A percentile compares a stretch with the other conserved stretches of the same genome.
These are phyloP conservation scores for Perizoma flavofasciatum DNA, from an alignment of 2,888 invertebrate species.

Conservation along the genomic window DNA sequence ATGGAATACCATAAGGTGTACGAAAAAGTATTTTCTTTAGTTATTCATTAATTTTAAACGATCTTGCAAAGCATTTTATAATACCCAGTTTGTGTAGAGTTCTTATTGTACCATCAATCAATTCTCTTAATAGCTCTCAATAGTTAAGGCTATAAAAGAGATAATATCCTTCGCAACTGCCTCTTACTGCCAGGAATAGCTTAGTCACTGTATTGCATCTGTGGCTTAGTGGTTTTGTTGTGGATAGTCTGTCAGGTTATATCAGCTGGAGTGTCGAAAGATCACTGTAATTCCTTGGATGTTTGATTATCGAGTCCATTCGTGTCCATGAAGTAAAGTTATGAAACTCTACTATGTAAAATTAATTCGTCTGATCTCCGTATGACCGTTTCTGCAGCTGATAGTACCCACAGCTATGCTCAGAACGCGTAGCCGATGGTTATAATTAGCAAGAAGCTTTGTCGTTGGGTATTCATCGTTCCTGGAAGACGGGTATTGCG, in stretches of 20 bases:
- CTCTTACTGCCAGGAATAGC: conserved; percentile 49
- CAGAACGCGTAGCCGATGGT: conserved; percentile 59
- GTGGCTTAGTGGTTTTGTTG: conserved; percentile 44
- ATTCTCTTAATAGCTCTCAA: conserved; percentile 23
- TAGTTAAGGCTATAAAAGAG: conserved; percentile 27
- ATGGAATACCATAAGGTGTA: too few relatives aligned
- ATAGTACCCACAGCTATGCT: conserved; percentile 47
- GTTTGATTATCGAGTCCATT: too few relatives aligned
- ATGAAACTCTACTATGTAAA: too few relatives aligned
- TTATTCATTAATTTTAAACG: too few relatives aligned
- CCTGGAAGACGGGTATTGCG: conserved; percentile 46
- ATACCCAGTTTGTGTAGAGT: too few relatives aligned
- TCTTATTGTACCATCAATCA: conserved; percentile 28
- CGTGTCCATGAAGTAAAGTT: too few relatives aligned
- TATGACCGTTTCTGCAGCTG: conserved; percentile 24
- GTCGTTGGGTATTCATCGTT: conserved; percentile 46
- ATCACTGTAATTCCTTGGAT: too few relatives aligned
- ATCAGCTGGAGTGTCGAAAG: too few relatives aligned
- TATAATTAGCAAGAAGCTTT: conserved; percentile 71
- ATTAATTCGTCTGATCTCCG: too few relatives aligned
- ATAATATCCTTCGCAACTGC: conserved; percentile 42
- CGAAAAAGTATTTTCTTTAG: too few relatives aligned
- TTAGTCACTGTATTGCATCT: conserved; percentile 27
- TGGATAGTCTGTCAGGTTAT: conserved; percentile 27
- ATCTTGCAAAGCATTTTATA: too few relatives aligned